Base-by-base conservation (phyloP, 2,888 invertebrate genomes). In the Cetonia aurata region DNA sequence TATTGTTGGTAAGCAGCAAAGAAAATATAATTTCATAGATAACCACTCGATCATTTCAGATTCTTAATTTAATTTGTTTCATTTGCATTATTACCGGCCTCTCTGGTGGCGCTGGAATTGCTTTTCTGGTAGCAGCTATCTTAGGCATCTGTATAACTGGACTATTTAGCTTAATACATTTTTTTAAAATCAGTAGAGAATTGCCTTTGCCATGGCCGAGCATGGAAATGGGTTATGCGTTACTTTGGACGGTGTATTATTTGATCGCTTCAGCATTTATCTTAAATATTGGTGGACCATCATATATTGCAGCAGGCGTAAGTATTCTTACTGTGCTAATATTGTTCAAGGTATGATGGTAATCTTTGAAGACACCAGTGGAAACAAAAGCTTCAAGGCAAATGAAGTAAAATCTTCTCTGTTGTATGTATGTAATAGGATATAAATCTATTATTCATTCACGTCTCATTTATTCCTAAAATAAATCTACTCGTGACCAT, bases 81-180 rank as follows among this genome's bases (percentile, higher is more conserved):
- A 42, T 56, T 31, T 55, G 42, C 19, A 67, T 67, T 8, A 15
- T 67, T 8, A 31, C 56, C 2, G 55, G 33, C 25, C 55, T 19
- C 9, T 13, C 15, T 42, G 15, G 25, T 13, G 31, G 44, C 9
- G 56, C 53, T 12, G 25, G 41, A 6, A 31, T 55, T 44, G 53
- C 55, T 10, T 67, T 56, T 31, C n/a, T 67, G 44, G 42, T 46
- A 17, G 67, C 67, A 46, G 44, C 67, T 17, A 67, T 67, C 19
- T 9, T 56, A 25, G 67, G 67, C 41, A 41, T 44, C 10, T 8
- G 55, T 15, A 25, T 67, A 41, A 67, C 67, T 17, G 55, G 25
- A 55, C 12, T 42, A 41, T 67, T 67, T 12, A 41, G 13, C 44
- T 31, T 55, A 12, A 44, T 55, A 17, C 41, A 42, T 12, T 12